A percentile compares a stretch with the other conserved stretches of the same genome.
Evolutionary conservation across 1,140 invertebrate species (phyloP).

Genomic region (Trigoniulus corallinus): DNA sequence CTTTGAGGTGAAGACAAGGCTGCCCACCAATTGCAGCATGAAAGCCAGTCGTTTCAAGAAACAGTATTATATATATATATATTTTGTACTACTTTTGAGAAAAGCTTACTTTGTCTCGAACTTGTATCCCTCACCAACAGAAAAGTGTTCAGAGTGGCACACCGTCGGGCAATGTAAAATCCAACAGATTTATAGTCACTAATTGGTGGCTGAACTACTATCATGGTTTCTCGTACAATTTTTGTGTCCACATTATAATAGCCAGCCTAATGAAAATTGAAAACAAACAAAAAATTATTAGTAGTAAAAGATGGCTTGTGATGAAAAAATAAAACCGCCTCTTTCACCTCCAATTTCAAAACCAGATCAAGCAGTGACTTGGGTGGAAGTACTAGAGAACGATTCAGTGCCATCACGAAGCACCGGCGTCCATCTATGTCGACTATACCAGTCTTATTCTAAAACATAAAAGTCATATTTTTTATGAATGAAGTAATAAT

Average conservation of each 20-base stretch:
- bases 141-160: constrained; percentile 50
- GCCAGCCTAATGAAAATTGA: constrained; percentile 34
- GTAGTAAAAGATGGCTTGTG: constrained; percentile 1
- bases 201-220: constrained; percentile 51
- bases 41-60: too few relatives aligned
- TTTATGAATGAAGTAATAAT: too few relatives aligned
- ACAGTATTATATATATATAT: too few relatives aligned
- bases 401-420: constrained; percentile 76
- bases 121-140: constrained; percentile 36
- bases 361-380: constrained; percentile 57
- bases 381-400: constrained; percentile 50
- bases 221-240: constrained; percentile 56
- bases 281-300: constrained; percentile 5
- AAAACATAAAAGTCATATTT: constrained; percentile 14
- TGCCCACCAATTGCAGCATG: too few relatives aligned
- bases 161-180: constrained; percentile 49
- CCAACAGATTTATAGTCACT: constrained; percentile 45
- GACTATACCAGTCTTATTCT: constrained; percentile 63
- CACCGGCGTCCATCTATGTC: constrained; percentile 56
- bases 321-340: not conserved
- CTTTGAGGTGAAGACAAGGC: too few relatives aligned
- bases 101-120: too few relatives aligned
- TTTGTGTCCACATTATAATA: constrained; percentile 68
- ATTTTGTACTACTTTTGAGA: too few relatives aligned
- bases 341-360: constrained; percentile 50